Base-by-base conservation (phyloP, 2,113 vertebrate genomes). In the Ptilorrhoa leucosticta region DNA sequence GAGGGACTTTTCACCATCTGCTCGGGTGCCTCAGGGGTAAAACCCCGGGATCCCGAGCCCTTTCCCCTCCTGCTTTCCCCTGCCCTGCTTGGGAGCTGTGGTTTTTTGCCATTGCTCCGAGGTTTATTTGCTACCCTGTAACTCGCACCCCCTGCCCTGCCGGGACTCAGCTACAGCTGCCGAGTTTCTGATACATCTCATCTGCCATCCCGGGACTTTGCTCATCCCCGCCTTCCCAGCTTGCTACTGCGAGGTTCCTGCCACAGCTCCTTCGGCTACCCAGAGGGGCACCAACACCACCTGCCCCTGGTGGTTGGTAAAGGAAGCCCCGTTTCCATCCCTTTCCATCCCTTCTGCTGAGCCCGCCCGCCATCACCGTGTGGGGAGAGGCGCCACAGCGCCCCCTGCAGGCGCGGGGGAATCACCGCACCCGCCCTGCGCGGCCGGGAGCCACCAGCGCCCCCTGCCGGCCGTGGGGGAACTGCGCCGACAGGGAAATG, bases 401-500 rank as follows among this genome's bases (percentile, higher is more conserved):
- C 44, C 65, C 44, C 65, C 65, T 47, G 44, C 44, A 5, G 64
- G 16, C 33, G 16, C 12, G 44, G 65, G 14, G 64, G 44, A 48
- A 10, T 8, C 65, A 27, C 3, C 23, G 24, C 33, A 26, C 3
- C 23, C 7, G 30, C 65, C 63, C 65, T 15, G 65, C 44, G 44
- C 9, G 12, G 44, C 65, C 24, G 12, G 33, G 65, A 35, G 65
- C 33, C 65, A 14, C 3, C 33, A 35, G 65, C 44, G 17, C 44
- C 65, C 65, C 65, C 65, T 28, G 65, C 9, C 9, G n/a, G 45
- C 65, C 20, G 27, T 4, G 35, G 3, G 10, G 7, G n/a, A 70
- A 13, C 68, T 56, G 50, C 69, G 9, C 15, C 22, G 0, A 40
- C n/a, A 9, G 69, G 69, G 22, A 27, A 11, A 1, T 7, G 0